Evolutionary conservation across 2,113 vertebrate species (phyloP), one percentile per base, ranked within the genome.

Genomic region (Cavia aperea): DNA sequence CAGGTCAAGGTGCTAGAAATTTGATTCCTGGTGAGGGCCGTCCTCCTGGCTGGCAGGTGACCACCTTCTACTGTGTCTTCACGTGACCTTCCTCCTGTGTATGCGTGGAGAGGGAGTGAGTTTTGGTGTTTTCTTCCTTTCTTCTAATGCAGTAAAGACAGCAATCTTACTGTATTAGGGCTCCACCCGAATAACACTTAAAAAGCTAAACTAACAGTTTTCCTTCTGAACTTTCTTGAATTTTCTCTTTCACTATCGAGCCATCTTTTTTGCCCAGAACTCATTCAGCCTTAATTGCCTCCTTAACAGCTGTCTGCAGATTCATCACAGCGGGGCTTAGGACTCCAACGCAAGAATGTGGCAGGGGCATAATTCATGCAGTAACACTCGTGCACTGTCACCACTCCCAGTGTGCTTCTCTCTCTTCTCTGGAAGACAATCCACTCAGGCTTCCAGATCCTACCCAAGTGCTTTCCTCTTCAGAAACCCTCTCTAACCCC

Each of bases 171-270:
- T 26, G 70, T 18, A 90, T 39, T 72, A 86, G 26, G 49, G 29
- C 12, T 26, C 29, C 26, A 70, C 51, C 5, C 5, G 36, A 31
- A 88, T 58, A 92, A 79, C 70, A 66, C 78, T 66, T 86, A 18
- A 26, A 90, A 96, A 86, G 54, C 36, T 16, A 60, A 89, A 79
- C 82, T 86, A 56, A 94, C 31, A 19, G 29, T 31, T 91, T 86
- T 86, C 56, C 43, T 82, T 81, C 18, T 92, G 16, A 84, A 49
- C 33, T 93, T 18, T 93, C 68, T 82, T 89, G 33, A 89, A 7
- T 68, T 86, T 83, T 39, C 5, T 87, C 54, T 84, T 81, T 54
- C 81, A 90, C 36, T n/a, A 12, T 19, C 39, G 7, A 54, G 23
- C 73, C 77, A 1, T 70, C 68, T 79, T 89, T 36, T 89, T 2